Percentiles rank a stretch among this genome's conserved stretches.
Evolutionary conservation across 2,888 invertebrate species (phyloP).

Genomic region (Aradus depressus): DNA sequence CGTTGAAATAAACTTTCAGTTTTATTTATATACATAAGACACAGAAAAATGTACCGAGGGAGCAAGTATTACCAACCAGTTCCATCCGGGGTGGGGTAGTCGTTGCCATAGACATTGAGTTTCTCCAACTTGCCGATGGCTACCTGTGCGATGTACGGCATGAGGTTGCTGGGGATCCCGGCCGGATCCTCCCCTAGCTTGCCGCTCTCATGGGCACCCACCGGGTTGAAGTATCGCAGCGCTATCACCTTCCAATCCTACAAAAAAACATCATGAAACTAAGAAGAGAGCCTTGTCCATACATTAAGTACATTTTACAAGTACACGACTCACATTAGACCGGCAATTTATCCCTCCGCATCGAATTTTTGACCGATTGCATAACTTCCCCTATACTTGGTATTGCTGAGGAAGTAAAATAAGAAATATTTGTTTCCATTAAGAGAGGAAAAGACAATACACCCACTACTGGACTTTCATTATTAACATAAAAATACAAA

Average conservation of each 20-base stretch:
- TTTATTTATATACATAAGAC: too few relatives aligned
- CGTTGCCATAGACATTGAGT: slow-evolving; percentile 70
- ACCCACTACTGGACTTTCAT: too few relatives aligned
- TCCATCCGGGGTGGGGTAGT: slow-evolving; percentile 80
- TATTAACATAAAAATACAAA: too few relatives aligned
- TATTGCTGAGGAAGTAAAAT: too few relatives aligned
- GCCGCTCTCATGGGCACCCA: slow-evolving; percentile 84
- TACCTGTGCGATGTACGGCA: slow-evolving; percentile 88
- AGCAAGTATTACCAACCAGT: slow-evolving; percentile 50
- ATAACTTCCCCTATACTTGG: too few relatives aligned
- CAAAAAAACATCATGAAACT: slow-evolving; percentile 1
- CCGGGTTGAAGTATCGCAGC: slow-evolving; percentile 90
- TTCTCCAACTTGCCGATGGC: slow-evolving; percentile 69
- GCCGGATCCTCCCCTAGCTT: slow-evolving; percentile 84
- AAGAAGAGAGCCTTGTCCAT: too few relatives aligned
- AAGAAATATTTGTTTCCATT: slow-evolving; percentile 24
- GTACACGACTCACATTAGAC: not conserved
- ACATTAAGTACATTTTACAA: not conserved
- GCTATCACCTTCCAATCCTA: slow-evolving; percentile 59
- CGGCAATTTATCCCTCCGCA: too few relatives aligned
- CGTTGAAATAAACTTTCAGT: too few relatives aligned
- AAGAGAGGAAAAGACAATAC: too few relatives aligned
- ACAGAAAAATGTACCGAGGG: too few relatives aligned
- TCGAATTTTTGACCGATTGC: too few relatives aligned
- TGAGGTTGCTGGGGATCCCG: slow-evolving; percentile 84